These are phyloP conservation scores for Anthoptus insignis DNA, from an alignment of 2,888 invertebrate genomes.

Conservation along the genomic window DNA sequence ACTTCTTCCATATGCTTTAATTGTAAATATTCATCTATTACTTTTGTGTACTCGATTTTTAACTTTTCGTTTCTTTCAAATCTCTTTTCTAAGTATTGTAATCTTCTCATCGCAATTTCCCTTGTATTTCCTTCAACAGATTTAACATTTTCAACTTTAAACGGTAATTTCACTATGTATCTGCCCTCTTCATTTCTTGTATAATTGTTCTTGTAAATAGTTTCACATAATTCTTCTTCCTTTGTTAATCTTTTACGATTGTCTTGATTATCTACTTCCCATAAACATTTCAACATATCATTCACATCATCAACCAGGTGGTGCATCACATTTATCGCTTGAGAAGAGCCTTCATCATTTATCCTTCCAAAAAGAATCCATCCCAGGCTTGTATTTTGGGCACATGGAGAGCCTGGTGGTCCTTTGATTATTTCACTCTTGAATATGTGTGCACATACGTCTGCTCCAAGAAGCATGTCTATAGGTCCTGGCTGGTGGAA, in stretches of 20 bases:
- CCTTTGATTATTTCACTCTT: conserved; percentile 42
- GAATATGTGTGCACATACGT: conserved; percentile 45
- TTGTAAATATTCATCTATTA: conserved; percentile 47
- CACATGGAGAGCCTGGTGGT: conserved; percentile 47
- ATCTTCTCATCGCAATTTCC: conserved; percentile 46
- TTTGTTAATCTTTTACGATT: conserved; percentile 44
- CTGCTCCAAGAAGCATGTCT: conserved; percentile 43
- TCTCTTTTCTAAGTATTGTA: too few species aligned
- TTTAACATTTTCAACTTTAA: conserved; percentile 36
- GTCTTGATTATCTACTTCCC: conserved; percentile 44
- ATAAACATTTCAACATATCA: conserved; percentile 41
- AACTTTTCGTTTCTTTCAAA: too few species aligned
- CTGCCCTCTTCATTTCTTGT: conserved; percentile 43
- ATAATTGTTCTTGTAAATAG: conserved; percentile 42
- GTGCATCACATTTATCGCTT: too few species aligned
- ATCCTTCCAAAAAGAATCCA: conserved; percentile 48
- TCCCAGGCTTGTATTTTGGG: conserved; percentile 46
- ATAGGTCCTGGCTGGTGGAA: conserved; percentile 44
- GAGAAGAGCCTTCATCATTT: conserved; percentile 21
- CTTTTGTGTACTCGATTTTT: conserved; percentile 41
- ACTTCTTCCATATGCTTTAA: conserved; percentile 49
- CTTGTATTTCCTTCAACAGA: conserved; percentile 41
- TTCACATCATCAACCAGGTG: conserved; percentile 42
- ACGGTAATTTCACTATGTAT: conserved; percentile 49
- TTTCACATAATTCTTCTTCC: conserved; percentile 49